These are phyloP conservation scores for Pseudorhombus dupliciocellatus DNA, from an alignment of 2,113 vertebrate genomes.

Conservation along the genomic window DNA sequence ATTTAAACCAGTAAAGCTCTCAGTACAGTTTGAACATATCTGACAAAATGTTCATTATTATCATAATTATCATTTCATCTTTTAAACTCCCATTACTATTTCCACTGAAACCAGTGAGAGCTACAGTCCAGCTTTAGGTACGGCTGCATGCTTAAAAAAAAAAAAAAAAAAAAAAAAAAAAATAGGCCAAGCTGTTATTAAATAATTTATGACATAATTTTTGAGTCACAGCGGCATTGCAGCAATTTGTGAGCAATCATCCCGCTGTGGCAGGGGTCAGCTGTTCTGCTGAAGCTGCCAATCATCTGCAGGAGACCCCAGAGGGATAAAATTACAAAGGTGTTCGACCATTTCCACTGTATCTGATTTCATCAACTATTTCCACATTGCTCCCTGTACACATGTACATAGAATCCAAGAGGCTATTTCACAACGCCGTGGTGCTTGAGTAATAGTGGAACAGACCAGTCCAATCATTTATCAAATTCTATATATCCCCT, in stretches of 20 bases:
- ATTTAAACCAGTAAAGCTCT: neutral
- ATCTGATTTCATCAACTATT: conserved; percentile 60
- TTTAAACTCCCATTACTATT: neutral
- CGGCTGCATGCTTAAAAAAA: too few species aligned
- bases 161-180: neutral
- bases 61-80: neutral
- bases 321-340: conserved; percentile 42
- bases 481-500: conserved; percentile 57
- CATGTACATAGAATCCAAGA: conserved; percentile 51
- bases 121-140: neutral
- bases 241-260: conserved; percentile 48
- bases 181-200: conserved; percentile 10
- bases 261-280: conserved; percentile 22
- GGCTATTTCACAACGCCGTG: conserved; percentile 52
- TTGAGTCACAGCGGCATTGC: conserved; percentile 30
- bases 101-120: neutral
- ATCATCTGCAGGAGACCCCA: conserved; percentile 40
- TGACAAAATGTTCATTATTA: neutral
- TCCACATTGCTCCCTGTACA: conserved; percentile 56
- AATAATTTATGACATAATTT: conserved; percentile 40
- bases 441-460: conserved; percentile 55
- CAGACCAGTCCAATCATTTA: conserved; percentile 42
- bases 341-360: conserved; percentile 41
- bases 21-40: neutral
- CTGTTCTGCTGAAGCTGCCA: conserved; percentile 39